Base-by-base conservation (phyloP, 2,888 invertebrate species). In the Gasteruption jaculator region DNA sequence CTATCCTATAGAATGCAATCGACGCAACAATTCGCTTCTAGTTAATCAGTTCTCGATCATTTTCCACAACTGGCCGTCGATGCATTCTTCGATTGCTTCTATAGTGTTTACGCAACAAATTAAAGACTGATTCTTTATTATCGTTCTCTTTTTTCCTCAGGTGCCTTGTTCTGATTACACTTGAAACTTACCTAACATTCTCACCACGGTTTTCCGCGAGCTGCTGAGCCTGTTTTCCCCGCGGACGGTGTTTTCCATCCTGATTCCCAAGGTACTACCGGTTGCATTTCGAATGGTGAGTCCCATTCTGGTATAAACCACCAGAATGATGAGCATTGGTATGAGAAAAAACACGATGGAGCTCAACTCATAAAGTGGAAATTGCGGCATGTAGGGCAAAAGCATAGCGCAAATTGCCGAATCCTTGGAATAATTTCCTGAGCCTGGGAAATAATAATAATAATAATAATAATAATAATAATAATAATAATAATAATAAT, bases 341-440 rank as follows among this genome's bases (percentile, higher is more conserved):
- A 81, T 67, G 38, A 91, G 76, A 74, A 93, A 93, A 72, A 92
- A 91, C 51, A 90, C 73, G 45, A 88, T 76, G 50, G 84, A 84
- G 63, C 91, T 90, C 22, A 88, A 66, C 65, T 91, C 90, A 60
- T 89, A 82, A 3, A 91, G 73, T 0, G 88, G 88, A 41, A 82
- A 79, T 4, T 79, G 65, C 0, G 65, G 64, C 43, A 73, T 70
- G 7, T 76, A 66, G 1, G 80, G 76, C 45, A 76, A 76, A 48
- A 83, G 74, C 76, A 89, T 82, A 3, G 80, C 82, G 63, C 91
- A 91, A 70, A 89, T 85, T 0, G 88, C 90, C 0, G 89, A 89
- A 55, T 90, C 83, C 61, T 74, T 54, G n/a, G 83, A 79, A 36
- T 71, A 65, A 21, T 71, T 63, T 20, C 73, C 70, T 35, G 74